Percentiles rank a stretch among this genome's conserved stretches.
phyloP scores from a whole-genome alignment of 53 echinoderm and acorn worm genomes.

The Zoroaster sp. region DNA sequence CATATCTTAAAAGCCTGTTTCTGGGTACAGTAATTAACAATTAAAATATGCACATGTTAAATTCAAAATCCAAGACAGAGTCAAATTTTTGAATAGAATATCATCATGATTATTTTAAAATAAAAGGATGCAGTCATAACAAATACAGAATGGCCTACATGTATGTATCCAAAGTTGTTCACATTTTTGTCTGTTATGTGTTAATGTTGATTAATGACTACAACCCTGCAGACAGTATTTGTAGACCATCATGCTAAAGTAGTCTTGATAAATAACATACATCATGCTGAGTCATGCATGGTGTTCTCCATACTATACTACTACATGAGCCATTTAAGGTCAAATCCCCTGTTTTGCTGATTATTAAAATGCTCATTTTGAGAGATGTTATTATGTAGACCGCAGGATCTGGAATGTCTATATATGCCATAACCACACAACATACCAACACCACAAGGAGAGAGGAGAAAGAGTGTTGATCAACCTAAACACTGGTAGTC shows the following conservation, averaged over 20 bases:
- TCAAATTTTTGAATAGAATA: not conserved
- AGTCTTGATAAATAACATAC: conserved; percentile 11
- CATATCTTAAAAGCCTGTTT: not conserved
- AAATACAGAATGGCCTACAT: too few species aligned
- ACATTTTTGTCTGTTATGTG: too few species aligned
- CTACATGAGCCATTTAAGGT: conserved; percentile 5
- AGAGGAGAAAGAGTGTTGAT: not conserved
- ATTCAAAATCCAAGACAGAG: not conserved
- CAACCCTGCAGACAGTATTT: too few species aligned
- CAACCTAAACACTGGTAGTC: not conserved
- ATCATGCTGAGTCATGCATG: not conserved
- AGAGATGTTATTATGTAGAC: not conserved
- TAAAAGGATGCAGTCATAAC: too few species aligned
- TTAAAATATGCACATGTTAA: not conserved
- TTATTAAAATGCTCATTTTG: not conserved
- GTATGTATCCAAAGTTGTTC: too few species aligned
- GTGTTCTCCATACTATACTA: not conserved
- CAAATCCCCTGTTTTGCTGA: not conserved
- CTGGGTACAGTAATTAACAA: not conserved
- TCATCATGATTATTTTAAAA: too few species aligned
- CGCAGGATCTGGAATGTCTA: not conserved
- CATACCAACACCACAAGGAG: not conserved
- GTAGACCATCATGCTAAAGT: too few species aligned
- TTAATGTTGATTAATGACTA: too few species aligned
- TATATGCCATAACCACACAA: not conserved